phyloP scores from a whole-genome alignment of 2,797 vertebrate genomes.

The Apogon hyalosoma region DNA sequence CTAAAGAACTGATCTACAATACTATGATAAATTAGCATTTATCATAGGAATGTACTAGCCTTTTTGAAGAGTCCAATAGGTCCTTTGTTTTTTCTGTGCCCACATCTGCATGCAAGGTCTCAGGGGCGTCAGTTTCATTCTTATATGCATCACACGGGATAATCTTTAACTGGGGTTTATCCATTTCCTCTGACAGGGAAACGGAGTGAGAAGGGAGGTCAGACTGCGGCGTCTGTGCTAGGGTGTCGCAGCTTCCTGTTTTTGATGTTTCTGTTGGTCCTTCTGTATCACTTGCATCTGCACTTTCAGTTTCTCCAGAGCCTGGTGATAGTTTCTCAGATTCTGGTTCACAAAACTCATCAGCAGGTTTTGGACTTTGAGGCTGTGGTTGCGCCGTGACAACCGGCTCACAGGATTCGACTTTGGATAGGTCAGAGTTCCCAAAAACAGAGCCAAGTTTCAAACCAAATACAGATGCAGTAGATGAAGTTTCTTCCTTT shows the following conservation, averaged over 20 bases:
- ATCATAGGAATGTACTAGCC: slow-evolving; percentile 92
- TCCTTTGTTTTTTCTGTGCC: slow-evolving; percentile 65
- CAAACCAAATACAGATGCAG: slow-evolving; percentile 84
- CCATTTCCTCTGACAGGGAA: slow-evolving; percentile 56
- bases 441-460: slow-evolving; percentile 85
- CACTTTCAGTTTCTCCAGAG: slow-evolving; percentile 77
- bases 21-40: slow-evolving; percentile 90
- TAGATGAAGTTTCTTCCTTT: slow-evolving; percentile 72
- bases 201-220: slow-evolving; percentile 48
- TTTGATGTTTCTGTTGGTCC: slow-evolving; percentile 70
- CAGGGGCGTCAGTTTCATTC: slow-evolving; percentile 34
- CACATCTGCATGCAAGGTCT: slow-evolving; percentile 42
- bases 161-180: slow-evolving; percentile 55
- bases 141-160: slow-evolving; percentile 47
- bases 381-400: slow-evolving; percentile 68
- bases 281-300: slow-evolving; percentile 78
- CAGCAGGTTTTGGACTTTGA: slow-evolving; percentile 42
- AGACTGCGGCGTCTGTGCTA: slow-evolving; percentile 60
- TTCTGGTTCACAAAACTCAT: slow-evolving; percentile 54
- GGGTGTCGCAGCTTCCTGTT: slow-evolving; percentile 74
- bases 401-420: slow-evolving; percentile 60
- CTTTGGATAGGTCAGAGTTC: slow-evolving; percentile 65
- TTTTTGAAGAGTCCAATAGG: slow-evolving; percentile 84
- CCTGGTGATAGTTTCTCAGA: slow-evolving; percentile 67
- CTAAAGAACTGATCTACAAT: slow-evolving; percentile 26